Base-by-base conservation (phyloP, 2,888 invertebrate genomes). In the Sphecodes monilicornis region DNA sequence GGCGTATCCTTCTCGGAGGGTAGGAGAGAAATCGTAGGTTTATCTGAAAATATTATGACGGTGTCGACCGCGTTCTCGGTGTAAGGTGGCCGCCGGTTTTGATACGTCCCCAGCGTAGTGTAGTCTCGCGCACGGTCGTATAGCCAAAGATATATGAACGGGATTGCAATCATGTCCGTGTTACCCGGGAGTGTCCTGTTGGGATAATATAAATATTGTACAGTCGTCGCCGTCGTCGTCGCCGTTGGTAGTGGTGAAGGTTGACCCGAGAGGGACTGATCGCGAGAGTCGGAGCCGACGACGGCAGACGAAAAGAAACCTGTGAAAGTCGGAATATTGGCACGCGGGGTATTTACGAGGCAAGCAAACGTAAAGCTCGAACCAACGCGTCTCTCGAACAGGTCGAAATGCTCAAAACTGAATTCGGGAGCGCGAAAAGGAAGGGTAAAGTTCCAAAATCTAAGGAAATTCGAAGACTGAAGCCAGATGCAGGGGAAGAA, bases 191-290 rank as follows among this genome's bases (percentile, higher is more conserved):
- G 93, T 92, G 93, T 92, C 93, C 93, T 93, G 92, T 92, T 92
- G 93, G 94, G 93, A 94, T 94, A 93, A 94, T 93, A 94, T 94
- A 94, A 94, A 94, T 94, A 94, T 94, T 93, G 92, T 91, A 93
- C 90, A 91, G 91, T 91, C 89, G 90, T 91, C 89, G 89, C 71
- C 82, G 73, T 82, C 81, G 85, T 82, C 76, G 77, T 60, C 54
- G 73, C 39, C 66, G 70, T 69, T 16, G 32, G 1, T n/a, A 2
- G 70, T 66, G 66, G 72, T 78, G 50, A 74, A 69, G 54, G 85
- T 80, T 78, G 87, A 89, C 80, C 80, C 78, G 80, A 26, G 66
- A 72, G 76, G 71, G 87, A 66, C 64, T 32, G 81, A 78, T 79
- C 73, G 22, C 26, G 76, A 29, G 50, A 29, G 54, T 39, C 43